Evolutionary conservation across 1,140 invertebrate genomes (phyloP), one percentile per base, ranked within the genome.

Genomic region (Sarcophaga bullata): DNA sequence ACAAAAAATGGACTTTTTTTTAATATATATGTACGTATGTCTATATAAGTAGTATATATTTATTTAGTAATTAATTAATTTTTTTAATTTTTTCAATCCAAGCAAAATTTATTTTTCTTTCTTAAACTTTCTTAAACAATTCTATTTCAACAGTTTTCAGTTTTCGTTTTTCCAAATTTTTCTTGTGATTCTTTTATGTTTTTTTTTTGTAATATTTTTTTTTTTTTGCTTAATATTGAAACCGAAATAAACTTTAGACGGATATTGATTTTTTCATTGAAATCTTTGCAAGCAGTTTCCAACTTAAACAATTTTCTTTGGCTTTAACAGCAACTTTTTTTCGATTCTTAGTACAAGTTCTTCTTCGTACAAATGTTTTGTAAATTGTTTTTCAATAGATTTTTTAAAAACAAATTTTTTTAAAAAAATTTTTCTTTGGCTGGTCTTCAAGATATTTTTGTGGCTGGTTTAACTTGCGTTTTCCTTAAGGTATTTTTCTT

Each of bases 171-270:
- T n/a, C n/a, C n/a, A n/a, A n/a, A n/a, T n/a, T n/a, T n/a, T n/a
- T n/a, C n/a, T n/a, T n/a, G n/a, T n/a, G n/a, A n/a, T 50, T 25
- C 17, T 81, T 19, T 82, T 82, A 3, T 13, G n/a, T 80, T 80
- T 73, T 81, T 68, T 19, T 0, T 68, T 80, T 73, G 11, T 80
- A 52, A 25, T 82, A n/a, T n/a, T n/a, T n/a, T 76, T 76, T 84
- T 72, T 82, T 83, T 84, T 78, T 37, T 37, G 25, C 25, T 37
- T 37, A 37, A 37, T 81, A 84, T 76, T 86, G 85, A 87, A 86
- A 85, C 86, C 85, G 86, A 87, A 85, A 88, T 89, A 89, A 89
- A 89, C 88, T 89, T 89, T 89, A 89, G 88, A 89, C 88, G 88
- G 88, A 89, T 89, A 89, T 89, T 89, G 88, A 89, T 89, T 89